phyloP scores from a whole-genome alignment of 2,888 invertebrate species.

The Phengaris arion region DNA sequence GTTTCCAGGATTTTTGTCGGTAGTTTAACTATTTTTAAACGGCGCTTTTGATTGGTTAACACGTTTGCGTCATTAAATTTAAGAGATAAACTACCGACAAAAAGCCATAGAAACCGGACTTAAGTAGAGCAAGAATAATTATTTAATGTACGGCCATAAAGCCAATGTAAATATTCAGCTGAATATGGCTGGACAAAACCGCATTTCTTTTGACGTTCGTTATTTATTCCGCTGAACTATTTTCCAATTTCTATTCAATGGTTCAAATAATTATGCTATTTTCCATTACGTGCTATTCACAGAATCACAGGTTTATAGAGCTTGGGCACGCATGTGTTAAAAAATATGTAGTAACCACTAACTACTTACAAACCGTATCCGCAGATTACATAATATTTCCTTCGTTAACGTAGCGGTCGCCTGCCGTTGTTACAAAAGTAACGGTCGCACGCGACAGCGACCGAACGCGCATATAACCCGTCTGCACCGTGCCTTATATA shows the following conservation, averaged over 20 bases:
- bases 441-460: neutral
- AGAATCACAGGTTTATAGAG: neutral
- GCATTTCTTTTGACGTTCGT: neutral
- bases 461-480: neutral
- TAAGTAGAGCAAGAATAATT: neutral
- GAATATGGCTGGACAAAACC: neutral
- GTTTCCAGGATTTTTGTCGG: too few species aligned
- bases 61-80: neutral
- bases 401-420: too few species aligned
- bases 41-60: too few species aligned
- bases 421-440: neutral
- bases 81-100: neutral
- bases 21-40: too few species aligned
- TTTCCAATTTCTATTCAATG: constrained; percentile 4
- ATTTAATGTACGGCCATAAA: neutral
- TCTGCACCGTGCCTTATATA: neutral
- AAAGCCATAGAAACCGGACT: neutral
- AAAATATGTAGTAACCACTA: too few species aligned
- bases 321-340: neutral
- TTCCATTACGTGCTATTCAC: neutral
- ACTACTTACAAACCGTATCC: too few species aligned
- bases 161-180: neutral
- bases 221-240: neutral
- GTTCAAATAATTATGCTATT: neutral
- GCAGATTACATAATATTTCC: too few species aligned